Base-by-base conservation (phyloP, 1,140 invertebrate species). In the Bombus balteatus region DNA sequence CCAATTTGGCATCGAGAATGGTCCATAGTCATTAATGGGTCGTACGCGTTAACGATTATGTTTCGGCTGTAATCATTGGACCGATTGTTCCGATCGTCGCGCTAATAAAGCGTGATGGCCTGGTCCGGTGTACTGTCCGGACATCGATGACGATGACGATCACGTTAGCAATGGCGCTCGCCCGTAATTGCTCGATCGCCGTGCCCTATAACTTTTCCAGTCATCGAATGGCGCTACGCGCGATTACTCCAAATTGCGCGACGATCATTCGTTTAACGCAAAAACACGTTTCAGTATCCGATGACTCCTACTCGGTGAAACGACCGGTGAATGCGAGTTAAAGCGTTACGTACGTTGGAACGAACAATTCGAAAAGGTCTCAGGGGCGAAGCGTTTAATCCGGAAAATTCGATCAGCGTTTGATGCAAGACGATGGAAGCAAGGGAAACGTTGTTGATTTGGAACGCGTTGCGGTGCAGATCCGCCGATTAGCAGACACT, bases 11-110 rank as follows among this genome's bases (percentile, higher is more conserved):
- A 91, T 90, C 89, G 92, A 92, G 89, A 94, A 94, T 94, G 92
- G 92, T 92, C 91, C 92, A 92, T 92, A 89, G 93, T 93, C 93
- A 94, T 94, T 93, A 94, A 95, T 94, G 93, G 94, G 87, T 92
- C 90, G 92, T 94, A 92, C 89, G 90, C 91, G 93, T 91, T 94
- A 95, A 95, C 94, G 94, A 94, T 95, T 94, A 95, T 94, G 94
- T 94, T 93, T 94, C 92, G 93, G 94, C 88, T 94, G 93, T 95
- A 94, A 95, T 95, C 94, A 94, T 94, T 89, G 92, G 88, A 93
- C 92, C 93, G 94, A 95, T 94, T 94, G 93, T 94, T 86, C 83
- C 87, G 91, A 94, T 94, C 91, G 92, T 93, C 91, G 89, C 90
- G 91, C 91, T 94, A 94, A 95, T 94, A 94, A 94, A 94, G 88